These are phyloP conservation scores for Sycophila texana DNA, from an alignment of 2,888 invertebrate genomes.

Conservation along the genomic window DNA sequence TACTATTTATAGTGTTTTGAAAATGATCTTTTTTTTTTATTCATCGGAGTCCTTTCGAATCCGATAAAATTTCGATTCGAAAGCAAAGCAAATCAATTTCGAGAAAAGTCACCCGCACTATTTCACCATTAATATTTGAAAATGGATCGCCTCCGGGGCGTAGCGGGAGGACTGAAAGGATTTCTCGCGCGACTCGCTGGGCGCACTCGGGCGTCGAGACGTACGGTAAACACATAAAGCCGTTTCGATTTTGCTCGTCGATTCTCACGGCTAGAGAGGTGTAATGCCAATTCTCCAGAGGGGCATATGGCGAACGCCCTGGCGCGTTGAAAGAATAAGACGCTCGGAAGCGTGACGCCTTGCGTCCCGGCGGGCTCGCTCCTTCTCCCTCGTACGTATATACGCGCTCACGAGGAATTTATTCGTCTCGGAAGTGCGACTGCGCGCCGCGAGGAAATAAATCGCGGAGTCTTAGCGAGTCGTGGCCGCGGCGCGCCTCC, in stretches of 20 bases:
- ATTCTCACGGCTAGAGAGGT: conserved; percentile 51
- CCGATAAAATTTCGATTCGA: neutral
- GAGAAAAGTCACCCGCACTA: neutral
- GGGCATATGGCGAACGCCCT: conserved; percentile 58
- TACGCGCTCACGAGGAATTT: conserved; percentile 48
- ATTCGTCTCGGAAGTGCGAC: conserved; percentile 58
- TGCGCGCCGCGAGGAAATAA: conserved; percentile 48
- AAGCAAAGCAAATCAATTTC: neutral
- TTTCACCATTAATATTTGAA: neutral
- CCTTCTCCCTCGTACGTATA: neutral
- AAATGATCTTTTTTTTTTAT: neutral
- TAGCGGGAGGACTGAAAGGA: conserved; percentile 22
- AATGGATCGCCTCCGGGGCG: neutral
- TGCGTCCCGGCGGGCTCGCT: conserved; percentile 43
- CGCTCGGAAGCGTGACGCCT: conserved; percentile 56
- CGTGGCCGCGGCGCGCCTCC: neutral
- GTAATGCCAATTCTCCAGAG: conserved; percentile 56
- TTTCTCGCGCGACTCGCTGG: conserved; percentile 18
- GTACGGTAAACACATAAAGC: conserved; percentile 13
- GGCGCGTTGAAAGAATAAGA: conserved; percentile 56
- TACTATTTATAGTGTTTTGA: conserved; percentile 15
- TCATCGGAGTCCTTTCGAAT: neutral
- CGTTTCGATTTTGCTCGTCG: conserved; percentile 48
- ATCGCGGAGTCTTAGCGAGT: conserved; percentile 37
- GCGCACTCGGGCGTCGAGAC: neutral